These are phyloP conservation scores for Neosalanx taihuensis DNA, from an alignment of 2,797 vertebrate genomes.

Conservation along the genomic window DNA sequence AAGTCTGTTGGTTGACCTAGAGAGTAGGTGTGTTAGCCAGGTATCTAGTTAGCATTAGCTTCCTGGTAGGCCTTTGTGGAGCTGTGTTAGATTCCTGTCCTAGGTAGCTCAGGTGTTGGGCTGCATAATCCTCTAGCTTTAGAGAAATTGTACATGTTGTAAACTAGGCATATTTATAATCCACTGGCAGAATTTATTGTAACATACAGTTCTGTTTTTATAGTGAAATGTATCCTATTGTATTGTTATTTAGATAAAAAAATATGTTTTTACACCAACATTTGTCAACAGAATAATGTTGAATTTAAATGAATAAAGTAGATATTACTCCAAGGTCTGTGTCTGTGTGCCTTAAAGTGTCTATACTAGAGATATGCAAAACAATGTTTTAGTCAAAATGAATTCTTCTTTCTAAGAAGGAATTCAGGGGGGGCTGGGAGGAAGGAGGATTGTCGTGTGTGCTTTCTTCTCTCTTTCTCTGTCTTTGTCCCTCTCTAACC, in stretches of 20 bases:
- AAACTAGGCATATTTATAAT: conserved; percentile 58
- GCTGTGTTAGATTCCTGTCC: not conserved
- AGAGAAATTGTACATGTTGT: conserved; percentile 51
- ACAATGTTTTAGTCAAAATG: too few species aligned
- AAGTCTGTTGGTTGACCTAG: not conserved
- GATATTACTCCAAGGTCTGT: conserved; percentile 16
- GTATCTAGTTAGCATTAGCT: not conserved
- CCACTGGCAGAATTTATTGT: conserved; percentile 54
- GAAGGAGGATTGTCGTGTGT: not conserved
- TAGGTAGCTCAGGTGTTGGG: conserved; percentile 1
- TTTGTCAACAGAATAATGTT: conserved; percentile 59
- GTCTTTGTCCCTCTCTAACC: not conserved
- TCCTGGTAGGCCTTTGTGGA: not conserved
- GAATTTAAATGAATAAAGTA: conserved; percentile 49
- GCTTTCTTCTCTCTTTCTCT: not conserved
- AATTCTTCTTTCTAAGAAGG: too few species aligned
- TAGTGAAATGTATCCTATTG: conserved; percentile 51
- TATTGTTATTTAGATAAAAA: conserved; percentile 63
- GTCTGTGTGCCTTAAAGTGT: not conserved
- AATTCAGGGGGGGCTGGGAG: too few species aligned
- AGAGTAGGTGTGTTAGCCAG: not conserved
- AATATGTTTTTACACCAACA: conserved; percentile 61
- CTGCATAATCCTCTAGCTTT: conserved; percentile 24
- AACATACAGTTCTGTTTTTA: conserved; percentile 59
- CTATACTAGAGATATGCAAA: not conserved